Conservation (phyloP, 1,140 invertebrate genomes). For the Euglossa dilemma region DNA sequence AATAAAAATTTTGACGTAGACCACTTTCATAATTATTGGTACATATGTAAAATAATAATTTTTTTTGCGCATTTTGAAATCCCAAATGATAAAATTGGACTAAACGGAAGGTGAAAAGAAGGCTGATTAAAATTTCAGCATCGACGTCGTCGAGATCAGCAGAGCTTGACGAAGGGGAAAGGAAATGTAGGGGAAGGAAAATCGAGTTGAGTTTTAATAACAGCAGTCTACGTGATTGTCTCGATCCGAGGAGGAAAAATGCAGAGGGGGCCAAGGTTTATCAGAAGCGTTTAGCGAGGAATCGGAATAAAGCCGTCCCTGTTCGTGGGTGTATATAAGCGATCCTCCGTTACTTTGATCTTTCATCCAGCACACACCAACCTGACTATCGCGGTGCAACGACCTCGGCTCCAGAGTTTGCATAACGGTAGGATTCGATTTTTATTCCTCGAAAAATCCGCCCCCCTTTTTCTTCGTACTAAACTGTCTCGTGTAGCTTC, state of each 20-base stretch:
- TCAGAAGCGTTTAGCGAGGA: slow-evolving; percentile 29
- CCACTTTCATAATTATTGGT: no score
- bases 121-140: background rate
- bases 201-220: background rate
- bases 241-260: background rate
- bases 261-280: background rate
- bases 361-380: slow-evolving; percentile 37
- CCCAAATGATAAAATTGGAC: no score
- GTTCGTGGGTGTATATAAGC: slow-evolving; percentile 16
- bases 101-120: background rate
- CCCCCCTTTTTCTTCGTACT: background rate
- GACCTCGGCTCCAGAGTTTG: slow-evolving; percentile 42
- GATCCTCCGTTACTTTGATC: slow-evolving; percentile 46
- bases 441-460: slow-evolving; percentile 13
- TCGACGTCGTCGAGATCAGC: no score
- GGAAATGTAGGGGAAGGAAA: background rate
- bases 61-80: no score
- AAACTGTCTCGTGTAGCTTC: no score
- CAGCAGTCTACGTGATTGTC: background rate
- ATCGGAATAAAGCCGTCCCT: slow-evolving; percentile 48
- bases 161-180: background rate
- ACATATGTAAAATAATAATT: no score
- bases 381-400: slow-evolving; percentile 41
- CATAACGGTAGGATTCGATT: slow-evolving; percentile 37
- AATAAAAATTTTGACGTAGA: no score